Base-by-base conservation (phyloP, 2,797 vertebrate genomes). In the Moxostoma hubbsi region DNA sequence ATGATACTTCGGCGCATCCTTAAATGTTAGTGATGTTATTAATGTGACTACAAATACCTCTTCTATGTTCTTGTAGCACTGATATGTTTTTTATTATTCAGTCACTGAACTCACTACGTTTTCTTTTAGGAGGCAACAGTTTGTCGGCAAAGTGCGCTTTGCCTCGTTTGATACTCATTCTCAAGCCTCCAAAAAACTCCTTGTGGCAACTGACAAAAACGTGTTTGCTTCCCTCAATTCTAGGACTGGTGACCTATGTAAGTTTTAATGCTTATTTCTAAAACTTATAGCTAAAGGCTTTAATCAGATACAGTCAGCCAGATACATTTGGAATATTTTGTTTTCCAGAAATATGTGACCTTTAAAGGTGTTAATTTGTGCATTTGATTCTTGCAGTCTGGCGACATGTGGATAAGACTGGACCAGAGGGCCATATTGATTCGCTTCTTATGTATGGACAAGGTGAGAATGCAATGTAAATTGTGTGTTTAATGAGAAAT, bases 401-500 rank as follows among this genome's bases (percentile, higher is more conserved):
- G 98, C 92, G 98, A 82, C 98, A 99, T 55, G 95, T 97, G 24
- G 97, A 99, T 88, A 98, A 96, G 83, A 94, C 91, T 5, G 96
- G 95, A 0, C 86, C 94, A 0, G 96, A 99, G 15, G 98, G 97
- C 79, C 89, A 88, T 0, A 92, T 99, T 13, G 96, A 99, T 0
- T 89, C 91, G 0, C 92, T 98, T 90, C 89, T 98, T 81, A 90
- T 96, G 45, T 92, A 96, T 0, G 97, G 96, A 11, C 96, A 97
- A 92, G 98, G 98, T 98, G 66, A 80, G 61, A 75, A 61, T 77
- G 18, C 12, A 7, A 5, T 12, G 4, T 75, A 63, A 11, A 75
- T 7, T 53, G 8, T 62, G 9, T 6, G 54, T 5, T 68, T 77
- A 46, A 16, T 54, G 6, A 49, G n/a, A 70, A 13, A 11, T 2